phyloP scores from a whole-genome alignment of 2,797 vertebrate species.

The Melanotaenia trifasciata region DNA sequence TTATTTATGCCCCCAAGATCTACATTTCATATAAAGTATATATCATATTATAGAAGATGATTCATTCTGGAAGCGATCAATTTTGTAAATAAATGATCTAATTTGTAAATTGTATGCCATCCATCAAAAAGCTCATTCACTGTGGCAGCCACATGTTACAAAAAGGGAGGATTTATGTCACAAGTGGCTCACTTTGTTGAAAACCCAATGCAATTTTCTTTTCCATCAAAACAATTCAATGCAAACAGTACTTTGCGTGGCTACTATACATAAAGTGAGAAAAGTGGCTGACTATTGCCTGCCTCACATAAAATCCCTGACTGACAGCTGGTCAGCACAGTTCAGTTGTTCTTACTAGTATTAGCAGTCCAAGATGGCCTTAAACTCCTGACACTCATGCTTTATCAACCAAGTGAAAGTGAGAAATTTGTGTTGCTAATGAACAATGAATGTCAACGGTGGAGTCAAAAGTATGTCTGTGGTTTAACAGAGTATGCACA shows the following conservation, averaged over 20 bases:
- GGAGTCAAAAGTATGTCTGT: not conserved
- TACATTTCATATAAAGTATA: not conserved
- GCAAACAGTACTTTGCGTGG: no score
- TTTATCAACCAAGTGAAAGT: not conserved
- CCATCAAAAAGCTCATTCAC: no score
- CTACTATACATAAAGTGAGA: not conserved
- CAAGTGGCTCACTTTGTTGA: no score
- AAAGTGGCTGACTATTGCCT: not conserved
- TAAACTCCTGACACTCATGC: slow-evolving; percentile 11
- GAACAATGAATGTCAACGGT: not conserved
- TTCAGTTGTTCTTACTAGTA: slow-evolving; percentile 3
- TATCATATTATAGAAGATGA: not conserved
- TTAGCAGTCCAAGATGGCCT: not conserved
- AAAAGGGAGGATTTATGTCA: no score
- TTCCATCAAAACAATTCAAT: no score
- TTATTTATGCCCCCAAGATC: not conserved
- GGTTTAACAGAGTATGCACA: not conserved
- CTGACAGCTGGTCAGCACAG: slow-evolving; percentile 18
- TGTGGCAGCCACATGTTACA: no score
- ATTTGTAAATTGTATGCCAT: no score
- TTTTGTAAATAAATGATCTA: no score
- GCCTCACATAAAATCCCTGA: not conserved
- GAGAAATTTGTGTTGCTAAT: not conserved
- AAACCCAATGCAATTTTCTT: no score
- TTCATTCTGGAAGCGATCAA: not conserved